Conservation (phyloP, 1,140 invertebrate species). For the Pemphigus obesinymphae region DNA sequence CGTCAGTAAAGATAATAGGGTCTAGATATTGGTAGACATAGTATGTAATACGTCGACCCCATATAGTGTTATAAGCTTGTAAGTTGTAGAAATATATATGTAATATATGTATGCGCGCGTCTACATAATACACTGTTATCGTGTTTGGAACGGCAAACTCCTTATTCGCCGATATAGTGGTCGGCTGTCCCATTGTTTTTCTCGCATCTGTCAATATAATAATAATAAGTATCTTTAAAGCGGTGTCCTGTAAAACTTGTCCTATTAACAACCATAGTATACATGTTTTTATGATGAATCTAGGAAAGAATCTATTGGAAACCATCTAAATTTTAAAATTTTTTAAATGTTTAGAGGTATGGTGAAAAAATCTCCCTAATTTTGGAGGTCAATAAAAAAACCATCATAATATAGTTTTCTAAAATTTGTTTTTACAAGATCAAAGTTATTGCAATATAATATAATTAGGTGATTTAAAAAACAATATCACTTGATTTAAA, state of each 20-base stretch:
- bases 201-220: background rate
- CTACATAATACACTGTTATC: background rate
- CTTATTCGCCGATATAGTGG: background rate
- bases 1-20: background rate
- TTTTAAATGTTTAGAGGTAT: too few species aligned
- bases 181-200: background rate
- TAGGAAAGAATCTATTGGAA: too few species aligned
- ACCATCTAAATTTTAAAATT: too few species aligned
- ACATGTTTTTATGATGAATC: background rate
- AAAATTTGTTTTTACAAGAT: too few species aligned
- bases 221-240: too few species aligned
- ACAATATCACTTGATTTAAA: too few species aligned
- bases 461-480: too few species aligned
- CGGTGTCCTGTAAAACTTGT: too few species aligned
- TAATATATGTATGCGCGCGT: background rate
- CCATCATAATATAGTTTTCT: too few species aligned
- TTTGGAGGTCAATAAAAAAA: too few species aligned
- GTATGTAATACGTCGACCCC: background rate
- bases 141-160: background rate
- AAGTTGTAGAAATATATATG: background rate
- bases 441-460: too few species aligned
- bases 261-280: background rate
- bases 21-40: background rate
- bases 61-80: background rate
- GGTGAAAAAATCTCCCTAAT: too few species aligned